Percentiles rank a stretch among this genome's conserved stretches.
phyloP scores from a whole-genome alignment of 2,797 vertebrate species.

The Salarias fasciatus region DNA sequence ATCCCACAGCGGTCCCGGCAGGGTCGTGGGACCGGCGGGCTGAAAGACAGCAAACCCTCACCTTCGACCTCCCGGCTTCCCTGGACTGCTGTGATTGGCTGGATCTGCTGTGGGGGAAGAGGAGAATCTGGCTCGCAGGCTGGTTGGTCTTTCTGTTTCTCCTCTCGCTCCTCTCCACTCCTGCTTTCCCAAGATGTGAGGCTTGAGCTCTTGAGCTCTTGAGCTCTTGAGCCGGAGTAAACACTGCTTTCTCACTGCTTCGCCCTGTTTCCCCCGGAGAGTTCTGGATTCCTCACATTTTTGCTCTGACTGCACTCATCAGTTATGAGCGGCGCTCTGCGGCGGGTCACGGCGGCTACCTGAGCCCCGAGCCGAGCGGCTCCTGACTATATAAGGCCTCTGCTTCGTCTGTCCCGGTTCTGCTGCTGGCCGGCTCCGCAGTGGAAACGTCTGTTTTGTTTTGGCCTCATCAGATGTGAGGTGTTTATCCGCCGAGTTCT shows the following conservation, averaged over 20 bases:
- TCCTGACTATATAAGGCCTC: slow-evolving; percentile 68
- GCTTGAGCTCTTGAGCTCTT: not conserved
- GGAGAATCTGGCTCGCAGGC: slow-evolving; percentile 20
- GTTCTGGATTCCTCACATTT: slow-evolving; percentile 29
- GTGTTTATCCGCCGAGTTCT: slow-evolving; percentile 43
- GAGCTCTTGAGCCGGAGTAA: slow-evolving; percentile 7
- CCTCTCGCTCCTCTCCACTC: not conserved
- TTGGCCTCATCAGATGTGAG: slow-evolving; percentile 21
- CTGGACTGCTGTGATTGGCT: slow-evolving; percentile 33
- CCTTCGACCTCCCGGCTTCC: slow-evolving; percentile 43
- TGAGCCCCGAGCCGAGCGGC: slow-evolving; percentile 35
- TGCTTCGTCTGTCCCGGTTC: slow-evolving; percentile 19
- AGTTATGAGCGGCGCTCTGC: slow-evolving; percentile 28
- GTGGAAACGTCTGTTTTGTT: slow-evolving; percentile 56
- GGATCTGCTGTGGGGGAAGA: slow-evolving; percentile 3
- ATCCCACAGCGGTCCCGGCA: slow-evolving; percentile 33
- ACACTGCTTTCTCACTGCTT: not conserved
- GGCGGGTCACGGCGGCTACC: slow-evolving; percentile 1
- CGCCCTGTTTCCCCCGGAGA: not conserved
- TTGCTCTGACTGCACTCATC: slow-evolving; percentile 14
- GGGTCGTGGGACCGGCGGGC: slow-evolving; percentile 48
- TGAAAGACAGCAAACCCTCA: slow-evolving; percentile 29
- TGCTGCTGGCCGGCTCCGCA: slow-evolving; percentile 24
- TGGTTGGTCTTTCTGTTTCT: slow-evolving; percentile 50
- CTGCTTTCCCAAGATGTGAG: not conserved